Conservation (phyloP, 1,140 invertebrate genomes). For the Euura lappo region DNA sequence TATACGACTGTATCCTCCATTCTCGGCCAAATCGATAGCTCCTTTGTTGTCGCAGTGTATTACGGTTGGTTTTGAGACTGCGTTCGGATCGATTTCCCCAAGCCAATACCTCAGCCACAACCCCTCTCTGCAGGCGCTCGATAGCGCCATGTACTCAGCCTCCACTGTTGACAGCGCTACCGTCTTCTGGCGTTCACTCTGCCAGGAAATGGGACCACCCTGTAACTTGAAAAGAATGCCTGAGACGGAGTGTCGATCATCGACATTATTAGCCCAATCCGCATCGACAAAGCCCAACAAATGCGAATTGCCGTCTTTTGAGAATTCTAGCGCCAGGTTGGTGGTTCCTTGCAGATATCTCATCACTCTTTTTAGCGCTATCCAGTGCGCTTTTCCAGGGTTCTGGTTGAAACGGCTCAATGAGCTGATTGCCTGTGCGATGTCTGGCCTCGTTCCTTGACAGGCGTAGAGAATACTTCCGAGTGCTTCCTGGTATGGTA, state of each 20-base stretch:
- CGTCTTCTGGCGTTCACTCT: constrained; percentile 10
- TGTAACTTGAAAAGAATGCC: constrained; percentile 9
- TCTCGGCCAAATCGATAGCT: constrained; percentile 29
- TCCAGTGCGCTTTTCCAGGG: constrained; percentile 23
- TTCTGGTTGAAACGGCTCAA: constrained; percentile 31
- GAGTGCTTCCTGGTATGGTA: constrained; percentile 35
- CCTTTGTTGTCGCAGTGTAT: constrained; percentile 35
- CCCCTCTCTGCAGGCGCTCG: constrained; percentile 26
- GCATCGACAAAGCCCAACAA: constrained; percentile 38
- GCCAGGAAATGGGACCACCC: constrained; percentile 13
- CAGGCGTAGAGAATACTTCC: constrained; percentile 42
- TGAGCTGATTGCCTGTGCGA: constrained; percentile 35
- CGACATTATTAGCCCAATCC: constrained; percentile 31
- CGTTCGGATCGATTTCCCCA: background rate
- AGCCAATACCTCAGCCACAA: constrained; percentile 9
- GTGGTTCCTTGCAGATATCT: constrained; percentile 29
- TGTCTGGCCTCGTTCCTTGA: constrained; percentile 42
- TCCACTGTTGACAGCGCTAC: constrained; percentile 42
- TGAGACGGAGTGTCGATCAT: no score
- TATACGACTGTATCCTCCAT: constrained; percentile 20
- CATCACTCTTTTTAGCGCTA: constrained; percentile 20
- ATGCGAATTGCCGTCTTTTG: background rate
- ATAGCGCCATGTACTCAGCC: constrained; percentile 43
- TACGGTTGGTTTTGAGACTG: background rate
- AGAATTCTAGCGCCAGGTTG: background rate